A percentile compares a stretch with the other conserved stretches of the same genome.
phyloP scores from a whole-genome alignment of 2,797 vertebrate genomes.

The Girardinus metallicus region DNA sequence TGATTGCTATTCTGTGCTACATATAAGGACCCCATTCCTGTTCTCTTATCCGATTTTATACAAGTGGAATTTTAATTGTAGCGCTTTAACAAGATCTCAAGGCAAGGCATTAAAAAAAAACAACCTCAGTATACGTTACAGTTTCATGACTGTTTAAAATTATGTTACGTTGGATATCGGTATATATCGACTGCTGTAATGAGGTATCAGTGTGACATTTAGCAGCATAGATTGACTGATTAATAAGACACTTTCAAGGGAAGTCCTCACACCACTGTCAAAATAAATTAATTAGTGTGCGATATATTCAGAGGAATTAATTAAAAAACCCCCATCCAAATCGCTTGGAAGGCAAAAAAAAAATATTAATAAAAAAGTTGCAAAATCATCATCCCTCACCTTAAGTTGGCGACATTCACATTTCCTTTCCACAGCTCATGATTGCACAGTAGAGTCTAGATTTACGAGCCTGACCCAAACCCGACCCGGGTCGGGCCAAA shows the following conservation, averaged over 20 bases:
- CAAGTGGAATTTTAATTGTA: neutral
- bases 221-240: neutral
- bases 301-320: neutral
- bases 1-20: neutral
- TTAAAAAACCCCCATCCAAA: neutral
- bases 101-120: neutral
- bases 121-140: neutral
- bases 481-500: too few species aligned
- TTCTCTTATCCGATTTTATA: neutral
- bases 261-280: neutral
- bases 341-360: neutral
- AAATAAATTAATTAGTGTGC: neutral
- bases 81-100: neutral
- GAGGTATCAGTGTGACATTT: neutral
- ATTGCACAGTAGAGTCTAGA: neutral
- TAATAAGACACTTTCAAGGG: neutral
- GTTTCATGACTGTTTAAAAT: neutral
- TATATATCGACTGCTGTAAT: neutral
- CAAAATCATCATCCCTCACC: neutral
- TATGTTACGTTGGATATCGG: neutral
- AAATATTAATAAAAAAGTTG: neutral
- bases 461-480: too few species aligned
- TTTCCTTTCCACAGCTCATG: neutral
- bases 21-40: neutral
- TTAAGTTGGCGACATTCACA: neutral